These are phyloP conservation scores for Apaloderma vittatum DNA, from an alignment of 2,113 vertebrate species.

Conservation along the genomic window DNA sequence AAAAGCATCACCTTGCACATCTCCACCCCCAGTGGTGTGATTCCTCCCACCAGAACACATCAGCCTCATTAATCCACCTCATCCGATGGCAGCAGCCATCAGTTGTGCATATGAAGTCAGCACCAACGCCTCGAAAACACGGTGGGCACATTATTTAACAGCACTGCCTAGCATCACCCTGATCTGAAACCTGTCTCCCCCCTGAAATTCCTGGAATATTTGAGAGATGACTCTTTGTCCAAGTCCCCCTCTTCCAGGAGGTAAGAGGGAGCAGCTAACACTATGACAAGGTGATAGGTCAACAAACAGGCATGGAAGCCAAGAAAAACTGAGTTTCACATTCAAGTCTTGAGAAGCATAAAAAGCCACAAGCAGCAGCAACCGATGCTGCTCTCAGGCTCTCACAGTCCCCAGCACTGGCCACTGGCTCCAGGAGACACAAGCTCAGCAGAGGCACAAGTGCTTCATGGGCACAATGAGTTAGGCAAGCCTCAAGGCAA, in stretches of 20 bases:
- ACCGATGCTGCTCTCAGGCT: not conserved
- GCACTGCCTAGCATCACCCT: no score
- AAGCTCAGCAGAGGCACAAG: not conserved
- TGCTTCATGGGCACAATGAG: not conserved
- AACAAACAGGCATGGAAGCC: not conserved
- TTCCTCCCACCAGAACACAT: not conserved
- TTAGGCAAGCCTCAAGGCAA: not conserved
- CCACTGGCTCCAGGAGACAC: not conserved
- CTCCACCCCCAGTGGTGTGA: not conserved
- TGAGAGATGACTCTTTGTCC: not conserved
- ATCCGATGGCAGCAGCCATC: not conserved
- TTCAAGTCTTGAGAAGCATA: not conserved
- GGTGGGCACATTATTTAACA: not conserved
- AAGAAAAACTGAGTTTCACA: not conserved
- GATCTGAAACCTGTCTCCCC: not conserved
- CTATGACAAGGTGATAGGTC: not conserved
- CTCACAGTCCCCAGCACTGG: not conserved
- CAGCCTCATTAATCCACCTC: not conserved
- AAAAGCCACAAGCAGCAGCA: not conserved
- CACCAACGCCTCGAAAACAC: not conserved
- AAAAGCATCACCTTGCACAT: fast-evolving
- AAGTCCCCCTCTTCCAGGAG: not conserved
- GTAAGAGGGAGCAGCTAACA: not conserved
- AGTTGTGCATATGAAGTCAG: not conserved
- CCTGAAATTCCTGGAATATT: not conserved